Evolutionary conservation across 2,888 invertebrate genomes (phyloP).

Genomic region (Luperina testacea): DNA sequence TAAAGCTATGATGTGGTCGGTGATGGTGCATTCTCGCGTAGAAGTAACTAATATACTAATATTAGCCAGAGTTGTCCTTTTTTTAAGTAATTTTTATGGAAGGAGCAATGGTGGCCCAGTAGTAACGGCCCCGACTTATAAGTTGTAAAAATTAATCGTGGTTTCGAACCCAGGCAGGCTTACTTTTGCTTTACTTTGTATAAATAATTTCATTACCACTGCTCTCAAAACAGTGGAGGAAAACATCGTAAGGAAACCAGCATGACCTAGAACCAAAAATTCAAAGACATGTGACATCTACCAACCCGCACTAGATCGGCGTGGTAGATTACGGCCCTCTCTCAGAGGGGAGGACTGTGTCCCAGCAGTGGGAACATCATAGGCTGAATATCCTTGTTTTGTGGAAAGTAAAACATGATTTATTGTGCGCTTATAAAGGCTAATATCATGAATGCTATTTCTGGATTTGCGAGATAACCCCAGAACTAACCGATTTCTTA

Average conservation of each 20-base stretch:
- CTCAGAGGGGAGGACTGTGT: background rate
- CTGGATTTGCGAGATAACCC: conserved; percentile 4
- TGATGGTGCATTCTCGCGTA: background rate
- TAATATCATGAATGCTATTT: conserved; percentile 1
- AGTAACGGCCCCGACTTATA: background rate
- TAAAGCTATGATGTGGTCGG: background rate
- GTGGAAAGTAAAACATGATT: background rate
- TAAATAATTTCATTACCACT: background rate
- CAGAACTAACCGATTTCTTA: background rate
- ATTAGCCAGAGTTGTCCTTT: background rate
- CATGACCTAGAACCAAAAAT: background rate
- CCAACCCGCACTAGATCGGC: background rate
- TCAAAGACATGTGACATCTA: background rate
- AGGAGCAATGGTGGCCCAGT: background rate
- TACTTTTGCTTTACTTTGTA: background rate
- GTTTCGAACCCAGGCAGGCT: background rate
- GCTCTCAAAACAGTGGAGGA: background rate
- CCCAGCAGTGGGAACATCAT: background rate
- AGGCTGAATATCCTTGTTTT: background rate
- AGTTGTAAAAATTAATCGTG: background rate
- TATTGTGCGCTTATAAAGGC: background rate
- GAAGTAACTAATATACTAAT: too few relatives aligned
- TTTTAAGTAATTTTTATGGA: background rate
- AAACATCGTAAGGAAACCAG: background rate
- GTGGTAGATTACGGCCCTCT: background rate